A percentile compares a stretch with the other conserved stretches of the same genome.
phyloP scores from a whole-genome alignment of 2,797 vertebrate genomes.

The Presbytis comata region DNA sequence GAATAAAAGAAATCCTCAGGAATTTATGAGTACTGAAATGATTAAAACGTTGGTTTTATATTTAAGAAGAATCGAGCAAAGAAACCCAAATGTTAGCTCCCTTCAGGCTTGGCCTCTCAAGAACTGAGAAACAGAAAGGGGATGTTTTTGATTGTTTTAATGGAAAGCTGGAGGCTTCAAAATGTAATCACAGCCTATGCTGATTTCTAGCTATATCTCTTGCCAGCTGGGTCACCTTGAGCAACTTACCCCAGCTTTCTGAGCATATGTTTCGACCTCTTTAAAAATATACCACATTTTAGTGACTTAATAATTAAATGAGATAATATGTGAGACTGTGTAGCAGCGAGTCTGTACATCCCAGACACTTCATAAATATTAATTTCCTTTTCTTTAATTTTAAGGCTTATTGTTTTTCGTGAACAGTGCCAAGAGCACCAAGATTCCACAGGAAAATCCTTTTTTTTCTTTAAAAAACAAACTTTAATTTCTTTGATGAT shows the following conservation, averaged over 20 bases:
- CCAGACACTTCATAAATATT: background rate
- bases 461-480: slow-evolving; percentile 57
- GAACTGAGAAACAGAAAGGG: background rate
- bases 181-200: background rate
- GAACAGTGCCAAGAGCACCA: background rate
- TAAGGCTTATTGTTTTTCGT: background rate
- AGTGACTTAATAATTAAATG: background rate
- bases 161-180: background rate
- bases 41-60: slow-evolving; percentile 24
- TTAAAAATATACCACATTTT: background rate
- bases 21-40: slow-evolving; percentile 16
- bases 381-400: background rate
- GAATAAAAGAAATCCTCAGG: slow-evolving; percentile 14
- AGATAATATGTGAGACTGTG: background rate
- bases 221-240: background rate
- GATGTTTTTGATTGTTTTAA: slow-evolving; percentile 25
- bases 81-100: background rate
- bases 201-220: background rate
- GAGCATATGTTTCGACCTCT: slow-evolving; percentile 17
- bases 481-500: slow-evolving; percentile 60
- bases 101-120: background rate
- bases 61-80: background rate
- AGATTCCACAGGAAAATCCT: slow-evolving; percentile 52
- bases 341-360: background rate
- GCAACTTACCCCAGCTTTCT: background rate